These are phyloP conservation scores for Thalpophila matura DNA, from an alignment of 2,888 invertebrate genomes.

Conservation along the genomic window DNA sequence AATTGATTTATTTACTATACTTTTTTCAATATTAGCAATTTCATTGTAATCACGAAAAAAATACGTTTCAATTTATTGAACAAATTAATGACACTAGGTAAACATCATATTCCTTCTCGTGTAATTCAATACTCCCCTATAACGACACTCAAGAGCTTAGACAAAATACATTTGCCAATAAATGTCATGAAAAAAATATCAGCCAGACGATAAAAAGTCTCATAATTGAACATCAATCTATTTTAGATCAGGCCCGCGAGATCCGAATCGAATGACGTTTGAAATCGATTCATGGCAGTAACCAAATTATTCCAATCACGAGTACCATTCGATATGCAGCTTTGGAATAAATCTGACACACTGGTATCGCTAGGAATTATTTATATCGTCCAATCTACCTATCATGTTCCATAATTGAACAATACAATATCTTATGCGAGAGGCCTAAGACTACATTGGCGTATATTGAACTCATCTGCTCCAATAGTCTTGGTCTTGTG, in stretches of 20 bases:
- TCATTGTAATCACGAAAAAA: no score
- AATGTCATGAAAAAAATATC: slow-evolving; percentile 26
- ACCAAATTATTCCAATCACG: slow-evolving; percentile 52
- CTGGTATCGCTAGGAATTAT: slow-evolving; percentile 6
- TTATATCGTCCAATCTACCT: slow-evolving; percentile 16
- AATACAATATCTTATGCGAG: no score
- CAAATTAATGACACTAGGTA: no score
- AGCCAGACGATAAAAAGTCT: slow-evolving; percentile 35
- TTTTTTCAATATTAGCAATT: no score
- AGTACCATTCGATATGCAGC: slow-evolving; percentile 39
- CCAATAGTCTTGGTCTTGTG: neutral
- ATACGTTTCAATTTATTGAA: no score
- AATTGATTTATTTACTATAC: no score
- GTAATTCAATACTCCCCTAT: no score
- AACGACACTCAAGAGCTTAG: neutral
- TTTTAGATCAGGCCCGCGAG: slow-evolving; percentile 52
- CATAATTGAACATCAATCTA: slow-evolving; percentile 56
- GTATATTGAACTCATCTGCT: neutral
- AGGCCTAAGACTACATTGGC: neutral
- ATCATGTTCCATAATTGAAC: neutral
- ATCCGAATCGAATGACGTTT: slow-evolving; percentile 58
- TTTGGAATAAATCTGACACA: slow-evolving; percentile 37
- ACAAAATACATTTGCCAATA: slow-evolving; percentile 19
- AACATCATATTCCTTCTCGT: no score
- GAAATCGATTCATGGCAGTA: slow-evolving; percentile 51